Evolutionary conservation across 2,888 invertebrate genomes (phyloP), one percentile per base, ranked within the genome.

Genomic region (Lasioglossum oenotherae): DNA sequence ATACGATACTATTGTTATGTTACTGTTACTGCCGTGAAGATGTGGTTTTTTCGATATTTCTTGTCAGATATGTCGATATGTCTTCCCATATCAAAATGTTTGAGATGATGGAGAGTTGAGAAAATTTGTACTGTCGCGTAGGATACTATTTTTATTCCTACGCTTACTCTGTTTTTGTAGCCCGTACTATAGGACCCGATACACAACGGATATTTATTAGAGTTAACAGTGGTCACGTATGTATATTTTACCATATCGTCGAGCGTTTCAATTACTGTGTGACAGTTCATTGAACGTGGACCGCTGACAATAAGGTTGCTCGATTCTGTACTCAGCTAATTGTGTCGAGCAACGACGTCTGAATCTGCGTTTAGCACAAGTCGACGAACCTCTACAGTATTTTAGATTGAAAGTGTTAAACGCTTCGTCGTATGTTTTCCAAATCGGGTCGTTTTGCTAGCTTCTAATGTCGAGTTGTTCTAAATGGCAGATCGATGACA

Each of bases 1-100:
- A 46, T 35, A 72, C 31, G 31, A 53, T 72, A 76, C 44, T 31
- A 74, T 60, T 85, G 53, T 85, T 78, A 74, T 38, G 44, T 74
- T 53, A 71, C 46, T 31, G 35, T 49, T 76, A 81, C 73, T 35
- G 8, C 14, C 49, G 12, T 5, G 8, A 10, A 49, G 16, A 38
- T 38, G 35, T 49, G 46, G 64, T 57, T 41, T 8, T 41, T n/a
- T 38, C 41, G 78, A 44, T n/a, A 67, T 53, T 72, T 41, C 31
- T 35, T 44, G 23, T 14, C 53, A 67, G 49, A 49, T 49, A 49
- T 23, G 23, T 23, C 49, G 6, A 49, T 19, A 53, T 53, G 23
- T 53, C 6, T 53, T 53, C 5, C 31, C 2, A n/a, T n/a, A n/a
- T n/a, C n/a, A n/a, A n/a, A 23, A 12, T 27, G 27, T 74, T 44